These are phyloP conservation scores for Sinocyclocheilus anshuiensis DNA, from an alignment of 2,113 vertebrate species.

Conservation along the genomic window DNA sequence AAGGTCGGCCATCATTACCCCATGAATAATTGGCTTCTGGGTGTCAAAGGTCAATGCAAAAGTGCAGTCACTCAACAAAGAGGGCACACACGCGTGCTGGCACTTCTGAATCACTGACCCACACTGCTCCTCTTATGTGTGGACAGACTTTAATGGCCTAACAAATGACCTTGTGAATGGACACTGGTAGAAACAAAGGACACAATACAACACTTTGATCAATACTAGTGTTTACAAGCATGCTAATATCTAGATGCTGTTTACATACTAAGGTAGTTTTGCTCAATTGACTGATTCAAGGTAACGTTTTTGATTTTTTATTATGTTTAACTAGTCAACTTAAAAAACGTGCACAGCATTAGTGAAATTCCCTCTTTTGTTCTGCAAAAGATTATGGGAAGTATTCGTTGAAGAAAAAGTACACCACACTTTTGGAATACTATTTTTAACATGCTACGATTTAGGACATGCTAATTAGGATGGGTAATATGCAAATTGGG, in stretches of 20 bases:
- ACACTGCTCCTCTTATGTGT: slow-evolving; percentile 28
- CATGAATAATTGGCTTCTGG: slow-evolving; percentile 45
- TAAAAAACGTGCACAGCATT: not conserved
- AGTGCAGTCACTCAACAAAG: slow-evolving; percentile 51
- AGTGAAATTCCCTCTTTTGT: not conserved
- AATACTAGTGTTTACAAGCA: slow-evolving; percentile 15
- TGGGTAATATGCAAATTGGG: not conserved
- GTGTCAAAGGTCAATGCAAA: slow-evolving; percentile 46
- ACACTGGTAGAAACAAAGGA: slow-evolving; percentile 3
- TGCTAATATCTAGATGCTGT: slow-evolving; percentile 30
- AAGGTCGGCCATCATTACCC: slow-evolving; percentile 37
- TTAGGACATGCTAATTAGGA: not conserved
- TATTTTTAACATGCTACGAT: not conserved
- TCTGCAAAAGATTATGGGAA: not conserved
- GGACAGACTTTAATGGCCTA: slow-evolving; percentile 34
- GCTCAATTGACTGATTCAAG: not conserved
- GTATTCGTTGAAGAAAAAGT: not conserved
- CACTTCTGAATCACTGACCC: not conserved
- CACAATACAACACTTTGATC: slow-evolving; percentile 20
- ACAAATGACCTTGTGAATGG: slow-evolving; percentile 46
- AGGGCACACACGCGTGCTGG: not conserved
- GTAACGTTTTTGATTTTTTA: too few relatives aligned
- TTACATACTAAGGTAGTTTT: not conserved
- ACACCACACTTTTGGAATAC: too few relatives aligned
- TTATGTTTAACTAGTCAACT: not conserved